phyloP scores from a whole-genome alignment of 2,113 vertebrate genomes.

The Apteryx owenii region DNA sequence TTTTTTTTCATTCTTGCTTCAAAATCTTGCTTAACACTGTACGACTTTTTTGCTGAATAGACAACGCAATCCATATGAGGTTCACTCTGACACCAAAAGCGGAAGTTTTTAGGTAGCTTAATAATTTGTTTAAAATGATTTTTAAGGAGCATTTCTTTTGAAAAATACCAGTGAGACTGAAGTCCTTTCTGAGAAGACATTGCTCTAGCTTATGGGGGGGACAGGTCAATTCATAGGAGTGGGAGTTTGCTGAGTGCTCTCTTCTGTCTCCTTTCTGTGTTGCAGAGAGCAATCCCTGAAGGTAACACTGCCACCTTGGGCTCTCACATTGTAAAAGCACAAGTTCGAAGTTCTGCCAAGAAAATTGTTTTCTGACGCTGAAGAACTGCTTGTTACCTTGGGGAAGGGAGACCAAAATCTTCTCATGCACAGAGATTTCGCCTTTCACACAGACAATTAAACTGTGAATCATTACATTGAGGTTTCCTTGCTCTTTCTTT shows the following conservation, averaged over 20 bases:
- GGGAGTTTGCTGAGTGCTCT: not conserved
- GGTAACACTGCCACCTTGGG: constrained; percentile 60
- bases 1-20: not conserved
- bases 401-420: not conserved
- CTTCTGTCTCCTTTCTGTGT: not conserved
- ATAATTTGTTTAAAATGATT: not conserved
- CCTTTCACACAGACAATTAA: not conserved
- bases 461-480: not conserved
- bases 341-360: not conserved
- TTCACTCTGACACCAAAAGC: not conserved
- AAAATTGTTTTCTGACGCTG: not conserved
- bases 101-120: not conserved
- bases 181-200: not conserved
- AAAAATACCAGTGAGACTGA: not conserved
- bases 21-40: fast-evolving
- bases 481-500: not conserved
- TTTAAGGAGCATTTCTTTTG: not conserved
- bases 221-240: not conserved
- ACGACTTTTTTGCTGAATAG: not conserved
- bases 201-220: not conserved
- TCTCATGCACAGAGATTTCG: not conserved
- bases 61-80: fast-evolving
- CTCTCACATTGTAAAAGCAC: constrained; percentile 22
- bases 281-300: not conserved
- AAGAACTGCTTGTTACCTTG: not conserved